Evolutionary conservation across 2,797 vertebrate genomes (phyloP), one percentile per base, ranked within the genome.

Genomic region (Pseudomugil tenellus): DNA sequence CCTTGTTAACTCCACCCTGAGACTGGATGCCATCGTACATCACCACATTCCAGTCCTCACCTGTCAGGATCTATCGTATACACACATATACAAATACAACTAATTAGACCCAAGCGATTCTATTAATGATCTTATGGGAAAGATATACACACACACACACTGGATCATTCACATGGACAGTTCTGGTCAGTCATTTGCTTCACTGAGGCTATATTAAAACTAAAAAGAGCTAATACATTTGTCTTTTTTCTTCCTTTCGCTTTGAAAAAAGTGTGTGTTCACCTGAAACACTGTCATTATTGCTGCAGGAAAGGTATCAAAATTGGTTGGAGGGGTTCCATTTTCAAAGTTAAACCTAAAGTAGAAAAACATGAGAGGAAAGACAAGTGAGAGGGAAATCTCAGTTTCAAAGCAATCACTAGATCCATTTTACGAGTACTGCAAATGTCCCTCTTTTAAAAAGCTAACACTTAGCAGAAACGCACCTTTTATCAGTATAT

Each of bases 261-360:
- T 46, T 31, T 61, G 19, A 73, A 43, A 64, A 58, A 28, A 23
- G 11, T 72, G 65, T 67, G 49, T 58, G 37, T 88, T 80, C 92
- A 97, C 97, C 96, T 98, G 97, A 91, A 98, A 99, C 80, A 99
- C 97, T 2, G 97, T 99, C 97, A 99, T 99, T 96, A 99, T 99
- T 95, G 97, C 97, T 95, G 97, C 97, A 62, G 97, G 97, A 89
- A 99, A 99, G 64, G 96, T 99, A 92, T 99, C 97, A 31, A 99
- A 99, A 92, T 99, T 99, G 87, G 97, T 98, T 26, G 97, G 92
- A 81, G 97, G 97, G 75, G 97, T 98, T 81, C 96, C 96, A 23
- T 76, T 91, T 64, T 96, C 95, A 86, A 99, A 99, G 92, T 98
- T 99, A 94, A 99, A 98, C 94, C 97, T 98, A 63, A n/a, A n/a